Conservation (phyloP, 2,113 vertebrate genomes). For the Coturnix japonica region DNA sequence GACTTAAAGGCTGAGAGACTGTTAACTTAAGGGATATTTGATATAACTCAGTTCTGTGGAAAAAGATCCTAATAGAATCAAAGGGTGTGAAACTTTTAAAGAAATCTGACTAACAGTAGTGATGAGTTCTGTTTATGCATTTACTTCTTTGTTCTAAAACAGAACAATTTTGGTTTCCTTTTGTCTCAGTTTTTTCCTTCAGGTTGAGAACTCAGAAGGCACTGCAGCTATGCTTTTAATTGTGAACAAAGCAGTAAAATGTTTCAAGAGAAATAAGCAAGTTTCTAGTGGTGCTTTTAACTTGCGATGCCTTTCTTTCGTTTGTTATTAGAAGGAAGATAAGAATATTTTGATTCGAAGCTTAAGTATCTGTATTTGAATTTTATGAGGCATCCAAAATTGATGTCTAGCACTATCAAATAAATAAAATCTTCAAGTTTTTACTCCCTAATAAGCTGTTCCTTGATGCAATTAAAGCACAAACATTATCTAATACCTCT, state of each 20-base stretch:
- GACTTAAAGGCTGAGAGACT: neutral
- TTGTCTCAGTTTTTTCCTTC: neutral
- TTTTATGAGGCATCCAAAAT: neutral
- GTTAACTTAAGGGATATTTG: slow-evolving; percentile 14
- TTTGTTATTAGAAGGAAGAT: neutral
- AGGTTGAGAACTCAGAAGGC: neutral
- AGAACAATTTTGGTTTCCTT: neutral
- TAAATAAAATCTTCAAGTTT: neutral
- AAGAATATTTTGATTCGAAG: neutral
- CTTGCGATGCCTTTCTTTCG: neutral
- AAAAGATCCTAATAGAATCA: neutral
- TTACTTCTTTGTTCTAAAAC: neutral
- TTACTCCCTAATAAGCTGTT: neutral
- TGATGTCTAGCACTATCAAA: neutral
- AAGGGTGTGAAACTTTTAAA: neutral
- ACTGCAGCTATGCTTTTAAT: neutral
- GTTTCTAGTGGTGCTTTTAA: neutral
- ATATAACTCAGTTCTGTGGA: neutral
- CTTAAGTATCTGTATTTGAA: neutral
- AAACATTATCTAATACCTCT: neutral
- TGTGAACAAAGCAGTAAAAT: neutral
- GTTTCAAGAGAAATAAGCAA: neutral
- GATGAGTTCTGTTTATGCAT: neutral
- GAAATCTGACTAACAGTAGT: neutral
- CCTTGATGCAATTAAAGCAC: neutral